Base-by-base conservation (phyloP, 2,797 vertebrate genomes). In the Galagoides demidoff region DNA sequence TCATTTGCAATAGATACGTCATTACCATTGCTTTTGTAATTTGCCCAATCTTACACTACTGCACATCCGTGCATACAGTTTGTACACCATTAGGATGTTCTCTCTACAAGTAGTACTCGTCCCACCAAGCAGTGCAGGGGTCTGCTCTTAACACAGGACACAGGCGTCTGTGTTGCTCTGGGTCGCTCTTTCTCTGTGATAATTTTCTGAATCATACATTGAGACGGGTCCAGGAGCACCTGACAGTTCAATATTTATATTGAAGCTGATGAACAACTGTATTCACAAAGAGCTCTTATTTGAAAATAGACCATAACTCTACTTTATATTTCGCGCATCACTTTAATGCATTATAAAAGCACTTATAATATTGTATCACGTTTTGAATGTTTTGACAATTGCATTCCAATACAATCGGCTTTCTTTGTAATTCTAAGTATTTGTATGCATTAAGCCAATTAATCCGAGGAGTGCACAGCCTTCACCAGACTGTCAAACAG, bases 351-450 rank as follows among this genome's bases (percentile, higher is more conserved):
- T 34, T 55, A 3, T 63, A 29, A 76, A 94, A 45, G 2, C 19
- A 23, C 37, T 55, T 0, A 17, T 49, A 34, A 22, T 68, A 63
- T 11, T 8, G 5, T 22, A 55, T 55, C 29, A 29, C 3, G 45
- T 29, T 12, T 92, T 43, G 8, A 70, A 78, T 52, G 3, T 55
- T 82, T 43, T 82, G n/a, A 66, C 31, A 77, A 84, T 3, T 13
- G 12, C 16, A 55, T 90, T 83, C 64, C 7, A 70, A 57, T 82
- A 71, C 12, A 59, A 57, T 45, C 55, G 23, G 7, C 12, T 92
- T 66, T 92, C n/a, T 85, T 52, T 19, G 9, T 94, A 61, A 68
- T 68, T 85, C 39, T 89, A 71, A 49, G 19, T 37, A 45, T 64
- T 49, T 59, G 8, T 82, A 52, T 19, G 8, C 12, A 12, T 87